Evolutionary conservation across 1,140 invertebrate species (phyloP).

Genomic region (Cheumatopsyche charites): DNA sequence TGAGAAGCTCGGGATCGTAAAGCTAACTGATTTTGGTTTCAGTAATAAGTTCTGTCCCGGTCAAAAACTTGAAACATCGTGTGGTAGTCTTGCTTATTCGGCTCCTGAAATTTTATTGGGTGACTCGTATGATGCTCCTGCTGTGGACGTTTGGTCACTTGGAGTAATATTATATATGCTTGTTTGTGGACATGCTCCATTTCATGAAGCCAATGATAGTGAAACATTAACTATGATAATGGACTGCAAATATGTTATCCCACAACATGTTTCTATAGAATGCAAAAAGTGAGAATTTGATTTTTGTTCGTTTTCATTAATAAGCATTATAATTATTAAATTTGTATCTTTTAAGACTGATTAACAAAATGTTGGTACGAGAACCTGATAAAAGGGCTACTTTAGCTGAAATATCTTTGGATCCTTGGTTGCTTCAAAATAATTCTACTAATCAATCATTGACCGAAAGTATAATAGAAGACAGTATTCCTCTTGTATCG

Average conservation of each 20-base stretch:
- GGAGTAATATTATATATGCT: slow-evolving; percentile 99
- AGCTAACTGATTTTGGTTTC: slow-evolving; percentile 99
- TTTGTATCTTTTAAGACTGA: slow-evolving; percentile 68
- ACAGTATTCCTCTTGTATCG: slow-evolving; percentile 77
- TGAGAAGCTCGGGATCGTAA: slow-evolving; percentile 95
- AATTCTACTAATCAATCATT: slow-evolving; percentile 32
- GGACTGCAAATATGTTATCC: slow-evolving; percentile 98
- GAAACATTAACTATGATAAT: slow-evolving; percentile 99
- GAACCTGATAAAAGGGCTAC: slow-evolving; percentile 90
- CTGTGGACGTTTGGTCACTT: slow-evolving; percentile 98
- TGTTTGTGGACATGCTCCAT: slow-evolving; percentile 95
- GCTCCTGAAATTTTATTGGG: slow-evolving; percentile 98
- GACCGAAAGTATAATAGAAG: slow-evolving; percentile 58
- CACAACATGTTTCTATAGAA: slow-evolving; percentile 82
- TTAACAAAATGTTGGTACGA: slow-evolving; percentile 89
- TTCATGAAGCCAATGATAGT: slow-evolving; percentile 98
- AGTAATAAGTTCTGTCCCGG: slow-evolving; percentile 97
- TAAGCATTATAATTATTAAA: background rate
- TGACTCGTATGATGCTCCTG: slow-evolving; percentile 91
- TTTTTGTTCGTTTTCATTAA: slow-evolving; percentile 2
- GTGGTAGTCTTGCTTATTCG: slow-evolving; percentile 98
- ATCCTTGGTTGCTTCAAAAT: slow-evolving; percentile 76
- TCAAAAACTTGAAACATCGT: slow-evolving; percentile 97
- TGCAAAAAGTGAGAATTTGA: slow-evolving; percentile 74
- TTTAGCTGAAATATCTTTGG: slow-evolving; percentile 86